A percentile compares a stretch with the other conserved stretches of the same genome.
These are phyloP conservation scores for Enteromius radiatus DNA, from an alignment of 2,797 vertebrate genomes.

Conservation along the genomic window DNA sequence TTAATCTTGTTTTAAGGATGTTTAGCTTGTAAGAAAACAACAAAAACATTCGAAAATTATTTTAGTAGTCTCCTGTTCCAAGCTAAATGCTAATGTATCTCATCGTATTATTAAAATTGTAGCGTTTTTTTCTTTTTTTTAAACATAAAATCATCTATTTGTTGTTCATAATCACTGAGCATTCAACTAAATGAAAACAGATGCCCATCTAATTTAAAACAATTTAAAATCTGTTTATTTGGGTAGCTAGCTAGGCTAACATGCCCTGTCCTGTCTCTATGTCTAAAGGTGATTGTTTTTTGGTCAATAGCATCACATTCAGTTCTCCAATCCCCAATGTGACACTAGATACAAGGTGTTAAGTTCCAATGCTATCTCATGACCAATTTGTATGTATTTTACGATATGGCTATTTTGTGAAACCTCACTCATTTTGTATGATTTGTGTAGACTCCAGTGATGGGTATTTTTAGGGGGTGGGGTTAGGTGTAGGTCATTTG, in stretches of 20 bases:
- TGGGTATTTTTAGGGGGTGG: too few species aligned
- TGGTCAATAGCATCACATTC: neutral
- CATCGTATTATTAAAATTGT: neutral
- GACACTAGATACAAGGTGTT: slow-evolving; percentile 10
- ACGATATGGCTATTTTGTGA: too few species aligned
- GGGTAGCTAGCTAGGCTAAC: neutral
- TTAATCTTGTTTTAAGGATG: neutral
- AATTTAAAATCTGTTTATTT: neutral
- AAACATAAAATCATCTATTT: neutral
- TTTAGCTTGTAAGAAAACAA: neutral
- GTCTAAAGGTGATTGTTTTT: neutral
- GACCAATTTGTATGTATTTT: too few species aligned
- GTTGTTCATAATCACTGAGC: neutral
- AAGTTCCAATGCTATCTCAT: neutral
- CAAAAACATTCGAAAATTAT: neutral
- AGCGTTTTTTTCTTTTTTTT: neutral
- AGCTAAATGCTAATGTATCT: neutral
- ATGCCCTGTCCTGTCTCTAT: neutral
- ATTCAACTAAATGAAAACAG: neutral
- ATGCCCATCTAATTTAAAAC: neutral
- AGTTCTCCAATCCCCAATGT: neutral
- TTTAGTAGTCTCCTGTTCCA: neutral
- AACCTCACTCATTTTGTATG: too few species aligned
- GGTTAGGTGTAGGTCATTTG: too few species aligned
- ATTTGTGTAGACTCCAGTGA: too few species aligned